These are phyloP conservation scores for Agriotes lineatus DNA, from an alignment of 2,888 invertebrate species.

Conservation along the genomic window DNA sequence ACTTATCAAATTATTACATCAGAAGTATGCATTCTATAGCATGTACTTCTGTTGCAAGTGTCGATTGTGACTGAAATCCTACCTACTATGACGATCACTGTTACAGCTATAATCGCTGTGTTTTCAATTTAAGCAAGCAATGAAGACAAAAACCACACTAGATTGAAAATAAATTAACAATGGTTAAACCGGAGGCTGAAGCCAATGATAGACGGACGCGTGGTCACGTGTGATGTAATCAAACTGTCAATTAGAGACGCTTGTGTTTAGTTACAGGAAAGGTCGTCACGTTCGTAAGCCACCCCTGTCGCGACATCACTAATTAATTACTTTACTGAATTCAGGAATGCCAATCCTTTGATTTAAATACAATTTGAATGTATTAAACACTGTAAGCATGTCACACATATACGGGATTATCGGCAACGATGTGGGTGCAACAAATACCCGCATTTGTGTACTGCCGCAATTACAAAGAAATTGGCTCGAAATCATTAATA, in stretches of 20 bases:
- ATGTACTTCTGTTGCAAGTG: too few species aligned
- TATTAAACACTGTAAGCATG: slow-evolving; percentile 21
- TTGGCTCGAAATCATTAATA: neutral
- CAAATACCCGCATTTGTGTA: slow-evolving; percentile 26
- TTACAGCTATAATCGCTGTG: too few species aligned
- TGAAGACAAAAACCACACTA: slow-evolving; percentile 19
- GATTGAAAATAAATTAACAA: slow-evolving; percentile 42
- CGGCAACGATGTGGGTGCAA: slow-evolving; percentile 8
- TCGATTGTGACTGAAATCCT: neutral
- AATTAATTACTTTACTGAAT: slow-evolving; percentile 54
- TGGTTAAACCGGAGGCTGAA: slow-evolving; percentile 31
- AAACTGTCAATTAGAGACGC: slow-evolving; percentile 65
- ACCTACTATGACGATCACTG: neutral
- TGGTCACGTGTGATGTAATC: slow-evolving; percentile 62
- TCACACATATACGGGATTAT: neutral
- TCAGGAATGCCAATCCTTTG: slow-evolving; percentile 49
- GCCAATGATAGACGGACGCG: slow-evolving; percentile 44
- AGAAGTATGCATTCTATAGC: too few species aligned
- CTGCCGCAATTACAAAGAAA: neutral
- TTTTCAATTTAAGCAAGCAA: slow-evolving; percentile 18
- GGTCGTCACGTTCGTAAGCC: slow-evolving; percentile 57
- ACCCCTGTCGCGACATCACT: slow-evolving; percentile 54
- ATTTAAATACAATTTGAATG: slow-evolving; percentile 40
- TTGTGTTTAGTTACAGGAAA: slow-evolving; percentile 63
- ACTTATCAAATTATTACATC: slow-evolving; percentile 11